Percentiles rank a stretch among this genome's conserved stretches.
Conservation (phyloP, 2,797 vertebrate genomes). For the Loriculus beryllinus region DNA sequence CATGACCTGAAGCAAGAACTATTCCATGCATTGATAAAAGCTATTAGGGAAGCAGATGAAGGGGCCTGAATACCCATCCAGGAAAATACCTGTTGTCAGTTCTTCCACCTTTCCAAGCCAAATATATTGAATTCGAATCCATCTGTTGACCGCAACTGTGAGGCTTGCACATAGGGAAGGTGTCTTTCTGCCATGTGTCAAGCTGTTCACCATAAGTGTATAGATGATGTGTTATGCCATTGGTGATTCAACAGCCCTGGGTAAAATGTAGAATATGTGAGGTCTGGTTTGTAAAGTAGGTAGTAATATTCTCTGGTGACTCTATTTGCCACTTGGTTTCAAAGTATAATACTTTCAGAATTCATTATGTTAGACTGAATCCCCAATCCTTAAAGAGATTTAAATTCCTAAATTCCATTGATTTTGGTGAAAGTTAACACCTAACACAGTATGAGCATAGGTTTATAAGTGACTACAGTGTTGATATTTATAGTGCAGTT, state of each 20-base stretch:
- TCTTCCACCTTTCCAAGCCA: neutral
- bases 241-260: neutral
- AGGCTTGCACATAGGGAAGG: neutral
- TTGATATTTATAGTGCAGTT: neutral
- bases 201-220: neutral
- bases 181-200: neutral
- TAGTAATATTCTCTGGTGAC: neutral
- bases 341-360: neutral
- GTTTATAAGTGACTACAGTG: neutral
- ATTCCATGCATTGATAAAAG: neutral
- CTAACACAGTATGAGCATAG: neutral
- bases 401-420: neutral
- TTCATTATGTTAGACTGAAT: neutral
- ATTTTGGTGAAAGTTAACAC: neutral
- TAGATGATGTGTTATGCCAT: neutral
- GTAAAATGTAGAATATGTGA: neutral
- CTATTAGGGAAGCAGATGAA: neutral
- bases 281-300: neutral
- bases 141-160: neutral
- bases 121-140: neutral
- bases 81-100: neutral
- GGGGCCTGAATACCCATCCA: neutral
- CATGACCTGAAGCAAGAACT: accelerated
- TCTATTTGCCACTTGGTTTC: neutral
- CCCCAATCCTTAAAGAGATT: neutral